A percentile compares a stretch with the other conserved stretches of the same genome.
These are phyloP conservation scores for Cheilosia scutellata DNA, from an alignment of 2,888 invertebrate species.

Conservation along the genomic window DNA sequence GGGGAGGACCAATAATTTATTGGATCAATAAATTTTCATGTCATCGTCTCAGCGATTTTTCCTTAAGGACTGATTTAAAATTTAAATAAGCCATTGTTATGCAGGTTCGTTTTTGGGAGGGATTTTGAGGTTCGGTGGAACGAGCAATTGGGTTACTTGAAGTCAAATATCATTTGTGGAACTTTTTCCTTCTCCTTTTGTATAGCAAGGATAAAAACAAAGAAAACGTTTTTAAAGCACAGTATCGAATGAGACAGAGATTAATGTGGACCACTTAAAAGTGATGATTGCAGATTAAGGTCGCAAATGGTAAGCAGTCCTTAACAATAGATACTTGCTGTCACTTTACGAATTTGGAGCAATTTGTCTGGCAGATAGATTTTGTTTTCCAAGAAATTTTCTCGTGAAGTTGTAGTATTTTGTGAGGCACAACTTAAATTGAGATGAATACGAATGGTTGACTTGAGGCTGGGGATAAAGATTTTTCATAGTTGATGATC, in stretches of 20 bases:
- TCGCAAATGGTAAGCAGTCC: conserved; percentile 38
- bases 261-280: conserved; percentile 66
- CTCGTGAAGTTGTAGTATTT: neutral
- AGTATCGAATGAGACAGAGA: conserved; percentile 72
- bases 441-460: neutral
- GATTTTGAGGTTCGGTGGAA: neutral
- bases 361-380: conserved; percentile 45
- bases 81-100: conserved; percentile 68
- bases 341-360: conserved; percentile 47
- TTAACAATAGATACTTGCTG: conserved; percentile 15
- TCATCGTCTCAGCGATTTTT: conserved; percentile 72
- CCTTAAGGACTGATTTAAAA: conserved; percentile 73
- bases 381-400: neutral
- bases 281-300: conserved; percentile 71
- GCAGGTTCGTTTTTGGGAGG: neutral
- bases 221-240: conserved; percentile 7
- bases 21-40: conserved; percentile 72
- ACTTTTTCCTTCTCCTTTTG: conserved; percentile 9
- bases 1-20: conserved; percentile 68
- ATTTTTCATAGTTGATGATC: no score
- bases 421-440: conserved; percentile 11
- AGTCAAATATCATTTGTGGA: conserved; percentile 56
- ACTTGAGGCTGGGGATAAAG: no score
- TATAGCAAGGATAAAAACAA: neutral
- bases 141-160: conserved; percentile 53